Percentiles rank a stretch among this genome's conserved stretches.
These are phyloP conservation scores for Acrocephalus arundinaceus DNA, from an alignment of 2,113 vertebrate genomes.

Conservation along the genomic window DNA sequence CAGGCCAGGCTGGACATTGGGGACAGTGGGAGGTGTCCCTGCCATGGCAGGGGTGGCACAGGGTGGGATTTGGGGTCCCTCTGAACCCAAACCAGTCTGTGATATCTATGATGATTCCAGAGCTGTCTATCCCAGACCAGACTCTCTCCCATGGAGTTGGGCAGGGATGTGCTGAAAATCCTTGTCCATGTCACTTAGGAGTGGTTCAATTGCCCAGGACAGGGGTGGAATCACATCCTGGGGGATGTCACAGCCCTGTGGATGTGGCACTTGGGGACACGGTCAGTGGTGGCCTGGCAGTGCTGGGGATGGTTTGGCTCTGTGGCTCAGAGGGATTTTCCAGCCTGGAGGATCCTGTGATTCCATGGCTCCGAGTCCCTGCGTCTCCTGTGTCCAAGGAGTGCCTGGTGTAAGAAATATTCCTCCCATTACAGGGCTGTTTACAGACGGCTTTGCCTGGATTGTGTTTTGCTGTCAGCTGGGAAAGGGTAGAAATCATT, in stretches of 20 bases:
- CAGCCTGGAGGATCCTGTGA: not conserved
- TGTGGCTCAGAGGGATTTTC: not conserved
- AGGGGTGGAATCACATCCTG: not conserved
- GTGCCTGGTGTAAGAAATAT: not conserved
- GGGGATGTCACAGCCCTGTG: not conserved
- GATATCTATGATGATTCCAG: not conserved
- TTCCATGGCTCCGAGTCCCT: not conserved
- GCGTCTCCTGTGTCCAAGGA: not conserved
- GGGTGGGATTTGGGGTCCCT: fast-evolving
- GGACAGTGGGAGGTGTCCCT: not conserved
- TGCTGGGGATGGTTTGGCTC: not conserved
- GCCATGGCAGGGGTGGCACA: not conserved
- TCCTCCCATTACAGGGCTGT: not conserved
- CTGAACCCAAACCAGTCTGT: fast-evolving
- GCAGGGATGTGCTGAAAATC: not conserved
- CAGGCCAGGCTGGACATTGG: not conserved
- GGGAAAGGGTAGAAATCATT: not conserved
- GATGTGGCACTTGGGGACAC: not conserved
- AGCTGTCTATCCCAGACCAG: not conserved
- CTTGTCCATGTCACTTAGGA: not conserved
- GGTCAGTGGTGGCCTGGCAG: not conserved
- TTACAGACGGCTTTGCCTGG: not conserved
- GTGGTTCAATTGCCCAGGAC: not conserved
- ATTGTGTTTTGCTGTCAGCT: not conserved
- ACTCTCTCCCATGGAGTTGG: fast-evolving